Percentiles rank a stretch among this genome's conserved stretches.
Evolutionary conservation across 2,888 invertebrate species (phyloP).

Genomic region (Drosophila colorata): DNA sequence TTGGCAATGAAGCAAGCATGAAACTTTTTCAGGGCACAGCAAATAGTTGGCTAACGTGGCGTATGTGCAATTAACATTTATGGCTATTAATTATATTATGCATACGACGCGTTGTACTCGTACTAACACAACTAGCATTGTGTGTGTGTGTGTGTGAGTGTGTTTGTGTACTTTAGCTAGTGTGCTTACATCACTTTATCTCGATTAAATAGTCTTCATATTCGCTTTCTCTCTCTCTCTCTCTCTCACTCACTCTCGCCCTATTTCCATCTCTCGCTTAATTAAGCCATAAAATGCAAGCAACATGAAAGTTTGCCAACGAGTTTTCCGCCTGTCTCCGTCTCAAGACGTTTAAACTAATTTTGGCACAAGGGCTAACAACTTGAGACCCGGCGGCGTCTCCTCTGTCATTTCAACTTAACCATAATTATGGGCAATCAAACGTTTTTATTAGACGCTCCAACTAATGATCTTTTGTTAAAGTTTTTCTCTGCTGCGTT

Average conservation of each 20-base stretch:
- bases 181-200: constrained; percentile 21
- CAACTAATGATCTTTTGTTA: constrained; percentile 65
- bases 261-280: constrained; percentile 25
- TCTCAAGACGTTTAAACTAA: constrained; percentile 50
- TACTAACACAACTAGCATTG: background rate
- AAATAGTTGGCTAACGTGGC: constrained; percentile 67
- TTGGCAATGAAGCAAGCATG: constrained; percentile 20
- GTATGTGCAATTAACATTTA: constrained; percentile 81
- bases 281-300: constrained; percentile 68
- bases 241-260: background rate
- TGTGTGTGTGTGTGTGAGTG: background rate
- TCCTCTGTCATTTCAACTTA: constrained; percentile 49
- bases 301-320: constrained; percentile 50
- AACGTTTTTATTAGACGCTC: constrained; percentile 68
- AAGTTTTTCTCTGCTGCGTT: constrained; percentile 2
- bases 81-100: constrained; percentile 76
- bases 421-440: constrained; percentile 72
- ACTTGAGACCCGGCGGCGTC: constrained; percentile 46
- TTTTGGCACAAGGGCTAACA: constrained; percentile 55
- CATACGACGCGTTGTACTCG: constrained; percentile 57
- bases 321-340: constrained; percentile 11
- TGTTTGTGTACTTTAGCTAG: background rate
- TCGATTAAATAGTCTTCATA: constrained; percentile 11
- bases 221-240: background rate
- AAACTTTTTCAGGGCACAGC: constrained; percentile 20